A percentile compares a stretch with the other conserved stretches of the same genome.
Evolutionary conservation across 2,797 vertebrate species (phyloP).

Genomic region (Macroramphosus scolopax): DNA sequence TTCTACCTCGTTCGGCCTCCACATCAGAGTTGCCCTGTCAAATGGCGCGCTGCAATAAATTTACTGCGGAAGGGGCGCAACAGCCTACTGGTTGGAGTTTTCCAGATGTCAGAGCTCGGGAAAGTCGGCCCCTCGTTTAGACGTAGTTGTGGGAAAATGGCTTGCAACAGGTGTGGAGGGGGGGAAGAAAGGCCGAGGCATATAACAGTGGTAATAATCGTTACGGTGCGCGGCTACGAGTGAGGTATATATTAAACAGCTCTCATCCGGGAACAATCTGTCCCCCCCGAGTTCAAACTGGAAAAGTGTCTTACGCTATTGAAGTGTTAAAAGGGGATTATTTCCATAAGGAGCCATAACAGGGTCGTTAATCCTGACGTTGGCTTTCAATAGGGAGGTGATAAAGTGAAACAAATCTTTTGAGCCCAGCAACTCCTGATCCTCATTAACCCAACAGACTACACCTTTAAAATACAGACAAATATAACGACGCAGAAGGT

Average conservation of each 20-base stretch:
- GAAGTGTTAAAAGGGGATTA: conserved; percentile 46
- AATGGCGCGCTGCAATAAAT: conserved; percentile 65
- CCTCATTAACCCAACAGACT: too few relatives aligned
- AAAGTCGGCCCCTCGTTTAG: conserved; percentile 66
- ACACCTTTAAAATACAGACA: too few relatives aligned
- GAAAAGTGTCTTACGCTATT: conserved; percentile 31
- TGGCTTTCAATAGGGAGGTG: conserved; percentile 6
- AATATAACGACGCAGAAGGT: too few relatives aligned
- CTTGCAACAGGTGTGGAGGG: conserved; percentile 73
- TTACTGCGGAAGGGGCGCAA: conserved; percentile 30
- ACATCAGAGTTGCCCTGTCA: conserved; percentile 28
- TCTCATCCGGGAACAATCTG: conserved; percentile 48
- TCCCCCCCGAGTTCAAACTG: conserved; percentile 36
- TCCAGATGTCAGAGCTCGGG: conserved; percentile 74
- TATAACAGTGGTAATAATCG: conserved; percentile 25
- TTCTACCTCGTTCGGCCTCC: conserved; percentile 22
- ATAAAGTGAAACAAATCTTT: too few relatives aligned
- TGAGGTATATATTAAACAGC: conserved; percentile 36
- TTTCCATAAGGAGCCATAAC: conserved; percentile 31
- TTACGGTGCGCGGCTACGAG: conserved; percentile 2
- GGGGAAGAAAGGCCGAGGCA: conserved; percentile 11
- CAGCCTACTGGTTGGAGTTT: conserved; percentile 51
- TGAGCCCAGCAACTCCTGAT: too few relatives aligned
- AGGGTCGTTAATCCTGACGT: conserved; percentile 44
- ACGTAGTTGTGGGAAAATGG: conserved; percentile 57